Conservation (phyloP, 2,888 invertebrate species). For the Papilio demoleus region DNA sequence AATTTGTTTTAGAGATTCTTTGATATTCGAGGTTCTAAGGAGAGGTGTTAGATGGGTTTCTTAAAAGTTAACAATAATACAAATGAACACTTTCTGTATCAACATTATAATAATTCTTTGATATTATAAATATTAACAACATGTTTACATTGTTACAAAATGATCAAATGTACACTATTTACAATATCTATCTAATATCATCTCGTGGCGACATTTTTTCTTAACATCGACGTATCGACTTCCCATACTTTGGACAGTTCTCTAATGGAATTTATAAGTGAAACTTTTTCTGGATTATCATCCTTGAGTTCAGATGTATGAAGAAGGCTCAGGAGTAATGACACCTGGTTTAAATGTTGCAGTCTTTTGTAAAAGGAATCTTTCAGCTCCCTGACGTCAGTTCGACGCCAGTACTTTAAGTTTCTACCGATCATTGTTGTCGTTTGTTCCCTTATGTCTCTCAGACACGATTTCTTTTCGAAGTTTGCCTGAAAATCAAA, state of each 20-base stretch:
- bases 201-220: slow-evolving; percentile 55
- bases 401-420: slow-evolving; percentile 80
- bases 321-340: slow-evolving; percentile 67
- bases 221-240: slow-evolving; percentile 62
- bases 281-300: slow-evolving; percentile 55
- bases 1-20: too few relatives aligned
- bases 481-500: slow-evolving; percentile 57
- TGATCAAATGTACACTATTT: slow-evolving; percentile 78
- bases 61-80: slow-evolving; percentile 34
- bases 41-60: not conserved
- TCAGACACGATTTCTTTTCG: slow-evolving; percentile 75
- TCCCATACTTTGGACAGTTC: slow-evolving; percentile 67
- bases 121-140: slow-evolving; percentile 72
- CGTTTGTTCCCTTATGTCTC: slow-evolving; percentile 78
- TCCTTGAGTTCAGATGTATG: slow-evolving; percentile 65
- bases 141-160: slow-evolving; percentile 63
- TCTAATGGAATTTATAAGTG: slow-evolving; percentile 60
- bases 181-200: slow-evolving; percentile 63
- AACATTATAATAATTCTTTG: slow-evolving; percentile 66
- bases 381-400: slow-evolving; percentile 59
- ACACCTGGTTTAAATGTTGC: slow-evolving; percentile 68
- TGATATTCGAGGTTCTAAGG: not conserved
- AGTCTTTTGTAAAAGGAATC: slow-evolving; percentile 69
- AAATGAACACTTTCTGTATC: slow-evolving; percentile 46
- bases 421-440: slow-evolving; percentile 77